phyloP scores from a whole-genome alignment of 2,888 invertebrate genomes.

The Drosophila testacea region DNA sequence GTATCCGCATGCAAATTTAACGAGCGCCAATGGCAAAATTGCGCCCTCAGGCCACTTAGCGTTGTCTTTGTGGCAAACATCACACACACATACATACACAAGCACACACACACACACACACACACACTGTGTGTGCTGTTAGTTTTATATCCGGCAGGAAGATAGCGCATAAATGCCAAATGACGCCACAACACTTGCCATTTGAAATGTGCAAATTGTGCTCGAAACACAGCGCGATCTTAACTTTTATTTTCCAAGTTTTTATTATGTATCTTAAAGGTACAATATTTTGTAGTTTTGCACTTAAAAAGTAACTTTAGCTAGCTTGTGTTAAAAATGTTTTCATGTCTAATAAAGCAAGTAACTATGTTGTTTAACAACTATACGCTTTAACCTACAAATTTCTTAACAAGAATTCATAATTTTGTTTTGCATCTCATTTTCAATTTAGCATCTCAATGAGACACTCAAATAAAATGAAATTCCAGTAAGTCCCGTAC shows the following conservation, averaged over 20 bases:
- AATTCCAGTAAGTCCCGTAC: too few species aligned
- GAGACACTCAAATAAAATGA: too few species aligned
- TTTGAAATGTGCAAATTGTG: slow-evolving; percentile 49
- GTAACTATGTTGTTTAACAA: background rate
- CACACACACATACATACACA: slow-evolving; percentile 12
- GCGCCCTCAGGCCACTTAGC: slow-evolving; percentile 69
- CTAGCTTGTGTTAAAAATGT: background rate
- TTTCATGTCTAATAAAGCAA: slow-evolving; percentile 1
- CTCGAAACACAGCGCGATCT: slow-evolving; percentile 19
- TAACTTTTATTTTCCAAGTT: slow-evolving; percentile 24
- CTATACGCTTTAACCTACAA: too few species aligned
- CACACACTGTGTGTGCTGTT: slow-evolving; percentile 46
- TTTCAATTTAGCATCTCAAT: too few species aligned
- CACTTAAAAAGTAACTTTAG: background rate
- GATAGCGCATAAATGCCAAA: slow-evolving; percentile 56
- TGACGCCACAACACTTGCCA: slow-evolving; percentile 58
- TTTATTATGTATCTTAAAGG: slow-evolving; percentile 5
- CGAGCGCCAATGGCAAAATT: slow-evolving; percentile 76
- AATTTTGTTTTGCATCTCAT: too few species aligned
- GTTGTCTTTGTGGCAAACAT: slow-evolving; percentile 65
- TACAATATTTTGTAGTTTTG: background rate
- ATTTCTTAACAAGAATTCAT: too few species aligned
- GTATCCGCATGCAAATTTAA: slow-evolving; percentile 78
- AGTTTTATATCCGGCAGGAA: slow-evolving; percentile 62
- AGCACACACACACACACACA: background rate